phyloP scores from a whole-genome alignment of 1,140 invertebrate species.

The Cecropterus lyciades region DNA sequence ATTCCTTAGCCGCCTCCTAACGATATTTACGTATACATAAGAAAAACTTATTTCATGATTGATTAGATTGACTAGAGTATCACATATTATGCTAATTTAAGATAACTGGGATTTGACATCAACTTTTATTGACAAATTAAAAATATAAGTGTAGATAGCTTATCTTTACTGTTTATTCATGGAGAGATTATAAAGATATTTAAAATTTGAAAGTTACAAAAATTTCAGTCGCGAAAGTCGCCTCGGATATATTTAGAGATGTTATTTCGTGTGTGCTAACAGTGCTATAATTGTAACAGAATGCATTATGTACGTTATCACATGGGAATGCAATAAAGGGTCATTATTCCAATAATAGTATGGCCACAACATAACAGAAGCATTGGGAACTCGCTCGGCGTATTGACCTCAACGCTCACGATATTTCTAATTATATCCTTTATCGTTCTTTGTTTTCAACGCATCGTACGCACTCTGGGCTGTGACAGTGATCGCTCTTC shows the following conservation, averaged over 20 bases:
- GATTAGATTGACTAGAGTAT: too few species aligned
- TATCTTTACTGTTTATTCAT: conserved; percentile 12
- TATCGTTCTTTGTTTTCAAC: conserved; percentile 65
- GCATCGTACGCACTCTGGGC: conserved; percentile 38
- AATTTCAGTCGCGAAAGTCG: conserved; percentile 6
- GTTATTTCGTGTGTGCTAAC: conserved; percentile 27
- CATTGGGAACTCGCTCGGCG: conserved; percentile 62
- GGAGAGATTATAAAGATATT: not conserved
- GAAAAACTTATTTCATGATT: too few species aligned
- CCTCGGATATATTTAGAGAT: conserved; percentile 28
- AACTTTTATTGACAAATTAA: conserved; percentile 2
- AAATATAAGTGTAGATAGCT: too few species aligned
- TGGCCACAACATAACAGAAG: conserved; percentile 55
- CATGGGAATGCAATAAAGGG: conserved; percentile 54
- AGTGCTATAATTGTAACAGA: conserved; percentile 29
- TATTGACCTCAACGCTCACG: conserved; percentile 65
- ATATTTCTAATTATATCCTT: conserved; percentile 74
- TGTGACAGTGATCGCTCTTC: conserved; percentile 34
- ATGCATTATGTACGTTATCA: conserved; percentile 45
- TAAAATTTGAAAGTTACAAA: not conserved
- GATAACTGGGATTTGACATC: not conserved
- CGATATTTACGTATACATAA: too few species aligned
- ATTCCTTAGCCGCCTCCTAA: too few species aligned
- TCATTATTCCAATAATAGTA: conserved; percentile 69
- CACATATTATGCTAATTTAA: not conserved